Conservation (phyloP, 2,888 invertebrate genomes). For the Lochmaea capreae region DNA sequence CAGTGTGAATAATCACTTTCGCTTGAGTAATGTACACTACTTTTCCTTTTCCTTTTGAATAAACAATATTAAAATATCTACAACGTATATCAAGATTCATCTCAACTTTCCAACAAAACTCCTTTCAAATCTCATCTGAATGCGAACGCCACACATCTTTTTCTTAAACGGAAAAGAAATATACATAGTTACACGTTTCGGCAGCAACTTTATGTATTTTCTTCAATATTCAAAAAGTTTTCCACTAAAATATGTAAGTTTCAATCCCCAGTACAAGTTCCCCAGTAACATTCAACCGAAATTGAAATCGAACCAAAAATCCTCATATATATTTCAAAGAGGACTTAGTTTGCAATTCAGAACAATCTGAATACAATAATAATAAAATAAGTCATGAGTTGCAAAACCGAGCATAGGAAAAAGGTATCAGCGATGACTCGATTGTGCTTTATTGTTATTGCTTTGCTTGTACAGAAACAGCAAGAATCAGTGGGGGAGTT, state of each 20-base stretch:
- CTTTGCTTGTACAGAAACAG: slow-evolving; percentile 46
- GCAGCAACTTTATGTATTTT: slow-evolving; percentile 31
- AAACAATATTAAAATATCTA: too few species aligned
- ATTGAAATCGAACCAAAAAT: slow-evolving; percentile 35
- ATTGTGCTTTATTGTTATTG: slow-evolving; percentile 52
- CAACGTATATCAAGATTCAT: not conserved
- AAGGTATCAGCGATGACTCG: slow-evolving; percentile 49
- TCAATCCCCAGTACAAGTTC: slow-evolving; percentile 35
- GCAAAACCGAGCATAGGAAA: slow-evolving; percentile 34
- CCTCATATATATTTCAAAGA: slow-evolving; percentile 38
- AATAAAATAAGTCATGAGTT: slow-evolving; percentile 54
- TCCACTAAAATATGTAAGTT: slow-evolving; percentile 37
- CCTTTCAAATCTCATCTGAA: not conserved
- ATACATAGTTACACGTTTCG: slow-evolving; percentile 22
- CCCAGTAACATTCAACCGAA: slow-evolving; percentile 31
- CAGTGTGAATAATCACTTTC: too few species aligned
- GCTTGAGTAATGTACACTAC: too few species aligned
- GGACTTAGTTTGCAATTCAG: slow-evolving; percentile 42
- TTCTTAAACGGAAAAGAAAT: slow-evolving; percentile 22
- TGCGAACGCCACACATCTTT: slow-evolving; percentile 2
- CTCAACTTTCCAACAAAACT: not conserved
- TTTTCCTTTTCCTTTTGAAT: too few species aligned
- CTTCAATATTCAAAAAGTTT: slow-evolving; percentile 36
- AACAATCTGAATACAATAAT: slow-evolving; percentile 51
- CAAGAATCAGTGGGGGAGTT: slow-evolving; percentile 24